These are phyloP conservation scores for Euproctis similis DNA, from an alignment of 2,888 invertebrate species.

Conservation along the genomic window DNA sequence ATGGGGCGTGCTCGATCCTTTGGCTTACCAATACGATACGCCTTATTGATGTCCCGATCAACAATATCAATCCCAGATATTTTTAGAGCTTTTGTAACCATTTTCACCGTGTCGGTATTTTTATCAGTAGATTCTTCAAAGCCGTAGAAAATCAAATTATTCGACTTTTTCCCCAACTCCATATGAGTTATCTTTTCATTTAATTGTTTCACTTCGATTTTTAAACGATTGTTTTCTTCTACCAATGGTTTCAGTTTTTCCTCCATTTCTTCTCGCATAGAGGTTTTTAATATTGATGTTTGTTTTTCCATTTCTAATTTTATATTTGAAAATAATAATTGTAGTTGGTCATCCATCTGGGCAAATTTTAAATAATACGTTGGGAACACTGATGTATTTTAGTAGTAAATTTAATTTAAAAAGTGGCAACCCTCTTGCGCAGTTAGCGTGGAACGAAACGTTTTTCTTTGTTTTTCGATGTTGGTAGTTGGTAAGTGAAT, in stretches of 20 bases:
- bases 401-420: too few relatives aligned
- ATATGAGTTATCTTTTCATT: conserved; percentile 5
- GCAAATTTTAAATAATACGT: too few relatives aligned
- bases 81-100: conserved; percentile 1
- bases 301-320: conserved; percentile 9
- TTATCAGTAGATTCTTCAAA: not conserved
- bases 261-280: conserved; percentile 9
- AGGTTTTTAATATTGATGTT: conserved; percentile 5
- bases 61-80: not conserved
- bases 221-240: conserved; percentile 5
- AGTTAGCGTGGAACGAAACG: too few relatives aligned
- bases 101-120: not conserved
- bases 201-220: conserved; percentile 6
- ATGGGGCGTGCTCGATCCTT: not conserved
- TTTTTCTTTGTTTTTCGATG: too few relatives aligned
- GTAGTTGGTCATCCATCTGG: conserved; percentile 6
- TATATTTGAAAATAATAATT: conserved; percentile 6
- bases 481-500: too few relatives aligned
- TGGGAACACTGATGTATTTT: too few relatives aligned
- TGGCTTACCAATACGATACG: conserved; percentile 1
- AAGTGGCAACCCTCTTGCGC: too few relatives aligned
- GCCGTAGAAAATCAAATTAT: conserved; percentile 3
- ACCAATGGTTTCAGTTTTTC: conserved; percentile 5
- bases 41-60: conserved; percentile 1
- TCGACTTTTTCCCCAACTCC: conserved; percentile 2